A percentile compares a stretch with the other conserved stretches of the same genome.
Conservation (phyloP, 2,888 invertebrate species). For the Axea sp. region DNA sequence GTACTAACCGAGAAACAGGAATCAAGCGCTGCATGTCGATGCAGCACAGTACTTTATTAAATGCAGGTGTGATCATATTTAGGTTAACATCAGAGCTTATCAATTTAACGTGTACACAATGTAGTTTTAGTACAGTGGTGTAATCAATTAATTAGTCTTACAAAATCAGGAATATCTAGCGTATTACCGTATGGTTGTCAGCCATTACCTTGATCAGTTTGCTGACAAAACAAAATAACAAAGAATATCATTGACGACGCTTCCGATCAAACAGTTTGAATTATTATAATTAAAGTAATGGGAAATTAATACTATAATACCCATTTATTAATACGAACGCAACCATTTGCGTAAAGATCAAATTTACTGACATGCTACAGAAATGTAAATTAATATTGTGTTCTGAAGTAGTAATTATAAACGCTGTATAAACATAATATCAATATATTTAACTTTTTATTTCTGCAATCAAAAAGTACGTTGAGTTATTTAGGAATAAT, state of each 20-base stretch:
- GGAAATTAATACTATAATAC: conserved; percentile 3
- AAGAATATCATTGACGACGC: conserved; percentile 9
- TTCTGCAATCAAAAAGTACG: too few relatives aligned
- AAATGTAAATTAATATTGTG: too few relatives aligned
- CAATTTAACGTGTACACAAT: conserved; percentile 41
- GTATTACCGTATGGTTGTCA: conserved; percentile 28
- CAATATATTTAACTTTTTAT: too few relatives aligned
- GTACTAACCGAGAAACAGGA: conserved; percentile 19
- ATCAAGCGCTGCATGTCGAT: conserved; percentile 21
- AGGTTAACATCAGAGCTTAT: conserved; percentile 44
- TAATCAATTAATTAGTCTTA: conserved; percentile 53
- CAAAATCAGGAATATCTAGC: conserved; percentile 33
- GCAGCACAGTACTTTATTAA: conserved; percentile 22
- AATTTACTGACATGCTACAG: too few relatives aligned
- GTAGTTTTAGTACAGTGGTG: conserved; percentile 45
- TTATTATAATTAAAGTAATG: conserved; percentile 4
- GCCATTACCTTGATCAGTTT: conserved; percentile 34
- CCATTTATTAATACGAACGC: too few relatives aligned
- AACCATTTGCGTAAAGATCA: too few relatives aligned
- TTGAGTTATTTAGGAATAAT: too few relatives aligned
- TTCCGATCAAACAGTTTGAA: neutral
- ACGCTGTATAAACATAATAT: too few relatives aligned
- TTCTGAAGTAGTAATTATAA: too few relatives aligned
- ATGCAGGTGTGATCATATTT: conserved; percentile 42
- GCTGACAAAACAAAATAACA: conserved; percentile 10